phyloP scores from a whole-genome alignment of 1,140 invertebrate genomes.

The roundworm (Caenorhabditis elegans) region DNA sequence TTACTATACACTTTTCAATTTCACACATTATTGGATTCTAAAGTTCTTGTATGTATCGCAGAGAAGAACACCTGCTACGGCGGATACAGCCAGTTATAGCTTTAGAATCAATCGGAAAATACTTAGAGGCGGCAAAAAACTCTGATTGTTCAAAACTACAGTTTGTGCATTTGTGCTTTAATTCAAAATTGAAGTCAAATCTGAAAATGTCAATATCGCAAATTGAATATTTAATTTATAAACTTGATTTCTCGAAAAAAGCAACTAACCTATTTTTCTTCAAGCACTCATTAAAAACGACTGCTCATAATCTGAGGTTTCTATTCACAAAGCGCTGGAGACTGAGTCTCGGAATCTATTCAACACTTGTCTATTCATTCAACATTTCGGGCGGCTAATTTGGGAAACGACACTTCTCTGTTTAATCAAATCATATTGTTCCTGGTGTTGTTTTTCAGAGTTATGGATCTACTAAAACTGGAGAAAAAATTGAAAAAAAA shows the following conservation, averaged over 20 bases:
- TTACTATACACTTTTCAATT: conserved; percentile 28
- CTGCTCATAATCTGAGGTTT: not conserved
- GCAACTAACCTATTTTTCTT: no score
- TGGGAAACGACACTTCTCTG: not conserved
- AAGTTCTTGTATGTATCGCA: not conserved
- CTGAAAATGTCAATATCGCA: no score
- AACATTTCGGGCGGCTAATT: conserved; percentile 27
- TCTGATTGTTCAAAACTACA: no score
- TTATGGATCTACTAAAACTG: not conserved
- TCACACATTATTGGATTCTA: conserved; percentile 4
- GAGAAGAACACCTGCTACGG: not conserved
- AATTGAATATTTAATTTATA: no score
- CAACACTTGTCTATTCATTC: conserved; percentile 9
- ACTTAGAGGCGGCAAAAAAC: no score
- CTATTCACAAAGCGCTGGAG: not conserved
- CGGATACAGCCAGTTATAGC: no score
- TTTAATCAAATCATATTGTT: conserved; percentile 25
- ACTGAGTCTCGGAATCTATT: not conserved
- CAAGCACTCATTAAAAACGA: no score
- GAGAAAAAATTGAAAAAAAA: not conserved
- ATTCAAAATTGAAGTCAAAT: no score
- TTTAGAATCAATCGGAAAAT: no score
- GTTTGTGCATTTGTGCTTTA: no score
- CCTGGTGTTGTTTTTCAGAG: not conserved
- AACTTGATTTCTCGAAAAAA: no score